Evolutionary conservation across 2,888 invertebrate genomes (phyloP).

Genomic region (Paralinhomoeus sp.): DNA sequence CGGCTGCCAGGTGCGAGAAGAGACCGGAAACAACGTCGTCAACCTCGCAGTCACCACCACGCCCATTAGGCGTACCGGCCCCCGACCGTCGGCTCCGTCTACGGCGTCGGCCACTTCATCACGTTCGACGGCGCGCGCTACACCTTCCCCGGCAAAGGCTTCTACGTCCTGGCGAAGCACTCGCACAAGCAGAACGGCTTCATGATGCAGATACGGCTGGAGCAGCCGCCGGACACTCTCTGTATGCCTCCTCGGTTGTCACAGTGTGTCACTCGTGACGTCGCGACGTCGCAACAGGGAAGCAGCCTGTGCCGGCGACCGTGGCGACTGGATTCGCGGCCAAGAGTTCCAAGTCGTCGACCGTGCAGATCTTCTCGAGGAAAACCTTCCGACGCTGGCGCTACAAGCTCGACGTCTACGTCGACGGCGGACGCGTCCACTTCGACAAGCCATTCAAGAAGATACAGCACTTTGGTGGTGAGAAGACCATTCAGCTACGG

Average conservation of each 20-base stretch:
- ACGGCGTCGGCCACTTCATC: slow-evolving; percentile 75
- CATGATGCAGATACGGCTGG: slow-evolving; percentile 15
- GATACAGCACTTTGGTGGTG: slow-evolving; percentile 74
- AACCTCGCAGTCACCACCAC: no score
- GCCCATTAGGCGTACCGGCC: no score
- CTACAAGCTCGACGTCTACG: slow-evolving; percentile 68
- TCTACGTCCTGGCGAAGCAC: slow-evolving; percentile 44
- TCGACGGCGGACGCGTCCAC: slow-evolving; percentile 55
- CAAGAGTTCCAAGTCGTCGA: slow-evolving; percentile 54
- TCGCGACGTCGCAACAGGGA: not conserved
- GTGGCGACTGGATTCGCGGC: slow-evolving; percentile 33
- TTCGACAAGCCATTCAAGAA: slow-evolving; percentile 65
- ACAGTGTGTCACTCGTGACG: no score
- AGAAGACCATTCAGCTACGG: no score
- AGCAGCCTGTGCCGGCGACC: slow-evolving; percentile 8
- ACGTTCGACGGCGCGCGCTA: slow-evolving; percentile 71
- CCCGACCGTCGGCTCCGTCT: slow-evolving; percentile 63
- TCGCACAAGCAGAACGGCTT: slow-evolving; percentile 9
- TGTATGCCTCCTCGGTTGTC: slow-evolving; percentile 10
- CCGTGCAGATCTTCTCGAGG: slow-evolving; percentile 59
- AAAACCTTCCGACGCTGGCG: slow-evolving; percentile 64
- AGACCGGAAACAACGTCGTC: no score
- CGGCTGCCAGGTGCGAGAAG: slow-evolving; percentile 85
- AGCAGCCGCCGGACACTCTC: slow-evolving; percentile 17
- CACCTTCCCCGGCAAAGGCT: slow-evolving; percentile 79